Evolutionary conservation across 2,797 vertebrate genomes (phyloP), one percentile per base, ranked within the genome.

Genomic region (Molossus alvarezi): DNA sequence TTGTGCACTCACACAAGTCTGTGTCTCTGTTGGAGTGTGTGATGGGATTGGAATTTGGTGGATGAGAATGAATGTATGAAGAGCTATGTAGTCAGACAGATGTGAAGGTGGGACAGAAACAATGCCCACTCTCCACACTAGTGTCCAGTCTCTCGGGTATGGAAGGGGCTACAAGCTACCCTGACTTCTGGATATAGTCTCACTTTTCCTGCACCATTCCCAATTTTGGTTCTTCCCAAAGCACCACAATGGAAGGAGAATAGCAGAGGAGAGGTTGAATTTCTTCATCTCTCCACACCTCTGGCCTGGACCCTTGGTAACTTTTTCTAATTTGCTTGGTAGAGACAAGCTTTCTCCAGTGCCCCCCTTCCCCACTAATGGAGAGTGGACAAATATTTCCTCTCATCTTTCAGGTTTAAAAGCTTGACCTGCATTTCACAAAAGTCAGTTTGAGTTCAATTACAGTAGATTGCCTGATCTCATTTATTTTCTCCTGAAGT

Each of bases 401-500:
- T 77, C 62, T 83, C 76, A 3, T 14, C 3, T 25, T 48, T 48
- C 45, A 33, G 87, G 67, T 53, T 94, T 73, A 62, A 57, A 85
- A 64, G 48, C 65, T 86, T 95, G 96, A 79, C 94, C 88, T 73
- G 88, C n/a, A 57, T 92, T 77, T 95, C 88, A 65, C 33, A 76
- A 69, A 94, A 84, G 92, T 97, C 97, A 69, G 94, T 45, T 93
- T 81, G 79, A 93, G 95, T 94, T 92, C 94, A 90, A 33, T 95
- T 91, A 92, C 80, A 95, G 92, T 86, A 84, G 88, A 84, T 90
- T 83, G 90, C 94, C 87, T 95, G 90, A 96, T 92, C 89, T 95
- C 97, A 86, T 97, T 96, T 97, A 96, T 97, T 97, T 98, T 95
- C 79, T 95, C 72, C 80, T 62, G 92, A 90, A 97, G 97, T 97